Evolutionary conservation across 2,113 vertebrate species (phyloP).

Genomic region (Nesoenas mayeri): DNA sequence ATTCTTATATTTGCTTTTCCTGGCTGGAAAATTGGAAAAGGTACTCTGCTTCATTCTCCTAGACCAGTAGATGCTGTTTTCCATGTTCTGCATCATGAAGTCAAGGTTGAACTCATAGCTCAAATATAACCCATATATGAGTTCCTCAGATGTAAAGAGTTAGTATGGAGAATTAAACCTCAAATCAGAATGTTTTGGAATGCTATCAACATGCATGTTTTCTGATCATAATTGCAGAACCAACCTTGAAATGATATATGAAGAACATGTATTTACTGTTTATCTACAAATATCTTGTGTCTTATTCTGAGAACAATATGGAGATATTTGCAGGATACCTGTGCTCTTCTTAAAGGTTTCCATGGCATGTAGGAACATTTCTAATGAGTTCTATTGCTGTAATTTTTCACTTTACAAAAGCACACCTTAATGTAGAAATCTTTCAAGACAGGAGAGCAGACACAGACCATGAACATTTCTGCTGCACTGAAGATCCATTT

Average conservation of each 20-base stretch:
- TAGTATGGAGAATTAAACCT: not conserved
- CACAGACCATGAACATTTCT: accelerated
- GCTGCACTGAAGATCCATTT: not conserved
- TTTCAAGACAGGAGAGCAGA: not conserved
- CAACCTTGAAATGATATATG: not conserved
- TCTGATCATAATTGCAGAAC: not conserved
- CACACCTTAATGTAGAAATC: not conserved
- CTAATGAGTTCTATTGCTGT: not conserved
- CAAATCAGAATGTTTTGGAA: not conserved
- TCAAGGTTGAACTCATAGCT: not conserved
- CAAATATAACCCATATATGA: not conserved
- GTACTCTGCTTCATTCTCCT: not conserved
- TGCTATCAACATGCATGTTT: not conserved
- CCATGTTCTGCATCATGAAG: not conserved
- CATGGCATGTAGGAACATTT: not conserved
- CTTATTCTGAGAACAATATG: not conserved
- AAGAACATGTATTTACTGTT: not conserved
- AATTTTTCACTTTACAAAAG: not conserved
- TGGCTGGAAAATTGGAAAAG: not conserved
- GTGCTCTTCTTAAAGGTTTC: not conserved
- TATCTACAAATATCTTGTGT: not conserved
- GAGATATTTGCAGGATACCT: not conserved
- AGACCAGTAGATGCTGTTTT: not conserved
- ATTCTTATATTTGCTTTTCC: not conserved
- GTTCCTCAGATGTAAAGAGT: not conserved